Base-by-base conservation (phyloP, 2,888 invertebrate genomes). In the Rapana venosa region DNA sequence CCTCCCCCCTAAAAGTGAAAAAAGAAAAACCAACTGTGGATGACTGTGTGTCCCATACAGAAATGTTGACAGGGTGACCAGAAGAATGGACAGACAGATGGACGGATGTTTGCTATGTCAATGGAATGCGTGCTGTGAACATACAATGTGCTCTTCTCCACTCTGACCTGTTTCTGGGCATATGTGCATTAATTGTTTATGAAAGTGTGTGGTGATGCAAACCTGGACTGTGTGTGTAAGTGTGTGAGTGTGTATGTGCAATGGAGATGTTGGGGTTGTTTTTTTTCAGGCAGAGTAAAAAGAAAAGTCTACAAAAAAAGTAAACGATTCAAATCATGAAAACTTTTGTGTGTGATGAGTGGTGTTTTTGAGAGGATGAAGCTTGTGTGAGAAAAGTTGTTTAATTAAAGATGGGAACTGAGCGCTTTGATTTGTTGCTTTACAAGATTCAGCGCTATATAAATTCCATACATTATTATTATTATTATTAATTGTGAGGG, bases 161-260 rank as follows among this genome's bases (percentile, higher is more conserved):
- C 47, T 77, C n/a, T 77, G 77, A 81, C 81, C 85, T 85, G 85
- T 85, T 85, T 85, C 58, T 58, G 85, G 85, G 85, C 85, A 85
- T 30, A 58, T 85, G 85, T 85, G 85, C 85, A 85, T 85, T 85
- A 85, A 56, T 85, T 85, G 85, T 85, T 56, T 85, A 58, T 85
- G 58, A 85, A 56, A 30, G 85, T 85, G 85, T 85, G 56, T 30
- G 30, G 85, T 58, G 56, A 30, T n/a, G 58, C 85, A 85, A 58
- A 85, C n/a, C 85, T 56, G 85, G 85, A 85, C 58, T 58, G 58
- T 58, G 58, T 85, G 85, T 20, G 47, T 47, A 26, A 26, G 5
- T 20, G 83, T 13, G 35, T 32, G 35, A 35, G 30, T 56, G 26
- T 11, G 56, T 22, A 26, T 84, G 6, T 47, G 22, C 47, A 22